Conservation (phyloP, 2,888 invertebrate species). For the Salpingus planirostris region DNA sequence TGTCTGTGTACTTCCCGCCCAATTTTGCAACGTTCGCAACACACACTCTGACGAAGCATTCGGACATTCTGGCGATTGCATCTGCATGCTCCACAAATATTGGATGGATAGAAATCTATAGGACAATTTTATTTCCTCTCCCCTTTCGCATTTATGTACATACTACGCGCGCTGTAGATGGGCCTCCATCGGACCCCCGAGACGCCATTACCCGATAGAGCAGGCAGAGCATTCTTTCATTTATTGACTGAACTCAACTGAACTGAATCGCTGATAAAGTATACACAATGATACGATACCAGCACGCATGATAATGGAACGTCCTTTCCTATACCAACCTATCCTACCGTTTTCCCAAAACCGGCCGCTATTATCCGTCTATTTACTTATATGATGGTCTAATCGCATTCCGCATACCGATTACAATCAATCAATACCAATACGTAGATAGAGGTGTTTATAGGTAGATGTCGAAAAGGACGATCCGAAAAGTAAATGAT, state of each 20-base stretch:
- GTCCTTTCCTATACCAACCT: slow-evolving; percentile 9
- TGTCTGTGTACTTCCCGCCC: slow-evolving; percentile 47
- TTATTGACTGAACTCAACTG: no score
- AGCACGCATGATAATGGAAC: slow-evolving; percentile 10
- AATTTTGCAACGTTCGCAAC: slow-evolving; percentile 24
- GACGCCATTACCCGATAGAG: slow-evolving; percentile 6
- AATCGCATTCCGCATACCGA: no score
- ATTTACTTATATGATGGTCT: no score
- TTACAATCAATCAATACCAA: no score
- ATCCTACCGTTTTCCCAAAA: neutral
- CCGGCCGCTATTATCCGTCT: no score
- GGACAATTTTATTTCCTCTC: no score
- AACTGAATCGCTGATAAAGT: slow-evolving; percentile 7
- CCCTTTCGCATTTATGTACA: no score
- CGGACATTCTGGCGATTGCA: slow-evolving; percentile 15
- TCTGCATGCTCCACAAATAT: slow-evolving; percentile 14
- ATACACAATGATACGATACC: slow-evolving; percentile 11
- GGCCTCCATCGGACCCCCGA: slow-evolving; percentile 1
- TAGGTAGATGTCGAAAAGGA: slow-evolving; percentile 9
- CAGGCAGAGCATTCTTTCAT: slow-evolving; percentile 12
- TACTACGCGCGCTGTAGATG: no score
- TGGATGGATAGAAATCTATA: no score
- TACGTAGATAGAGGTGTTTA: no score
- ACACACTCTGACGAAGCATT: slow-evolving; percentile 22
- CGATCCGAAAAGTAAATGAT: slow-evolving; percentile 9